phyloP scores from a whole-genome alignment of 2,797 vertebrate species.

The Calcarius lapponicus region DNA sequence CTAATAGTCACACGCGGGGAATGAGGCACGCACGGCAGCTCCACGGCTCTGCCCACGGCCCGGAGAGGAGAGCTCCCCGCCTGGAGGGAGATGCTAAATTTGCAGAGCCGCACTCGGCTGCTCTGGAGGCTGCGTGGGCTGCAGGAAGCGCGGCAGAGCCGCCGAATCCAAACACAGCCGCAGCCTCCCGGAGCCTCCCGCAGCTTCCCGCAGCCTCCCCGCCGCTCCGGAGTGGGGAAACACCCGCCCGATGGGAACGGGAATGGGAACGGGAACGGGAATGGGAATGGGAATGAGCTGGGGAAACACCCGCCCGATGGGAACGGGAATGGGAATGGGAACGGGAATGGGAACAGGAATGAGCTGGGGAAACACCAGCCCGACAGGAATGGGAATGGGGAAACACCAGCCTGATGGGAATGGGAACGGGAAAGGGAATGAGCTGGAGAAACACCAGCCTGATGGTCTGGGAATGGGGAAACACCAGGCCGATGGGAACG shows the following conservation, averaged over 20 bases:
- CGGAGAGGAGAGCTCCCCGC: neutral
- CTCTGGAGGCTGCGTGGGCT: constrained; percentile 16
- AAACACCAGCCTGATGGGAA: too few relatives aligned
- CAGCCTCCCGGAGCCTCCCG: neutral
- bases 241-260: accelerated
- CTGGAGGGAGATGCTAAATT: neutral
- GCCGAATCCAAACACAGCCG: neutral
- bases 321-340: too few relatives aligned
- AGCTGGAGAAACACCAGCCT: too few relatives aligned
- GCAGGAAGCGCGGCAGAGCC: neutral
- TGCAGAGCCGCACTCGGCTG: neutral
- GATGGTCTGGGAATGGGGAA: too few relatives aligned
- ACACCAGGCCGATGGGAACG: too few relatives aligned
- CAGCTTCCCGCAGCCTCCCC: neutral
- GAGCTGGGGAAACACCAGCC: too few relatives aligned
- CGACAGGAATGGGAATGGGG: too few relatives aligned
- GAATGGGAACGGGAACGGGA: too few relatives aligned
- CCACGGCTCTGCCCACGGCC: neutral
- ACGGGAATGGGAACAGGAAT: too few relatives aligned
- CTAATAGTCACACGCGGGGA: accelerated
- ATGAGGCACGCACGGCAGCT: neutral
- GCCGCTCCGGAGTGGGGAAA: accelerated
- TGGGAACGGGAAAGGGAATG: too few relatives aligned
- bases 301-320: too few relatives aligned
- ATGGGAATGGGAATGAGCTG: too few relatives aligned